Conservation (phyloP, 1,140 invertebrate genomes). For the Heliconius nattereri region DNA sequence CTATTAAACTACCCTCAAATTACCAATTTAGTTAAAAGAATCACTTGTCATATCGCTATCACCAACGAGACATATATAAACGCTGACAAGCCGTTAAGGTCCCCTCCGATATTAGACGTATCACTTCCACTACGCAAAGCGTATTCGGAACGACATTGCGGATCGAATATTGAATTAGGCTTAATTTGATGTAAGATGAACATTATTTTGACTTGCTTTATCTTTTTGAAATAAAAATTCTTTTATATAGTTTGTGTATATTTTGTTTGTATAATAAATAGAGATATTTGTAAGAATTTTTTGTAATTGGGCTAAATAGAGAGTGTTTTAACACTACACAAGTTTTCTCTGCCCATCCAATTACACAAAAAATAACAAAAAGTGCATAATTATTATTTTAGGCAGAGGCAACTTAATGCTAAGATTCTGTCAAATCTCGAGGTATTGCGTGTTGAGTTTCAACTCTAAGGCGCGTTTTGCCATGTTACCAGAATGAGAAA, state of each 20-base stretch:
- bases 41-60: constrained; percentile 31
- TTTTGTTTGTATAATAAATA: no score
- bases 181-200: constrained; percentile 33
- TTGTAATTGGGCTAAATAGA: no score
- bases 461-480: no score
- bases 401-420: no score
- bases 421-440: no score
- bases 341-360: background rate
- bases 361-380: no score
- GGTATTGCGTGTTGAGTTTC: no score
- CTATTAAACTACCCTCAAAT: background rate
- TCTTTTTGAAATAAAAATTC: background rate
- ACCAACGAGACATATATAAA: constrained; percentile 27
- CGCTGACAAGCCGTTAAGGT: constrained; percentile 21
- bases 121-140: constrained; percentile 35
- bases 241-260: background rate
- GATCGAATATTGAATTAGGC: constrained; percentile 37
- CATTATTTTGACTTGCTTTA: constrained; percentile 14
- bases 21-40: constrained; percentile 37
- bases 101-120: constrained; percentile 36
- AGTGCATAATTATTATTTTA: no score
- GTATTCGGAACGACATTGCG: constrained; percentile 29
- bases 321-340: no score
- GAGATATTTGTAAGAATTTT: no score
- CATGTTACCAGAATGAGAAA: no score